A percentile compares a stretch with the other conserved stretches of the same genome.
Conservation (phyloP, 2,113 vertebrate genomes). For the Mugil cephalus region DNA sequence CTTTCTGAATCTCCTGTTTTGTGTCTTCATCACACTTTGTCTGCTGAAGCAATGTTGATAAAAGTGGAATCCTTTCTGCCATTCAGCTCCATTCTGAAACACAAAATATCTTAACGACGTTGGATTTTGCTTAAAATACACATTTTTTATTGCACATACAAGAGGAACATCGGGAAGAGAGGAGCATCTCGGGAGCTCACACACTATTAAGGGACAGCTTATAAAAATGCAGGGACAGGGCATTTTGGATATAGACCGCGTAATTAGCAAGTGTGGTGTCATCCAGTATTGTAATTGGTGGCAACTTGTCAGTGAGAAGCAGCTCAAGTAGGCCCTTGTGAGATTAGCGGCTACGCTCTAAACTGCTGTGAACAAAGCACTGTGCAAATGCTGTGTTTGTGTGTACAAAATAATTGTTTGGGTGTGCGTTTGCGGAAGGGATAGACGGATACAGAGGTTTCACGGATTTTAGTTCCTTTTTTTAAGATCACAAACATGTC, state of each 20-base stretch:
- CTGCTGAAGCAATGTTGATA: background rate
- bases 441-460: background rate
- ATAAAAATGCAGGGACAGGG: conserved; percentile 58
- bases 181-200: conserved; percentile 50
- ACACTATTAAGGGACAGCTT: conserved; percentile 43
- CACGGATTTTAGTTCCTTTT: background rate
- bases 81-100: conserved; percentile 11
- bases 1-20: background rate
- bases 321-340: conserved; percentile 39
- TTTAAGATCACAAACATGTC: background rate
- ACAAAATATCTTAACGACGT: conserved; percentile 39
- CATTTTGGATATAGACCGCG: conserved; percentile 36
- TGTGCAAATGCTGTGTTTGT: conserved; percentile 20
- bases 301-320: conserved; percentile 49
- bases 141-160: conserved; percentile 80
- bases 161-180: conserved; percentile 56
- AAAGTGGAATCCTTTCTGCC: background rate
- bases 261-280: conserved; percentile 48
- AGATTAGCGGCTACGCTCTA: conserved; percentile 45
- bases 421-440: conserved; percentile 36
- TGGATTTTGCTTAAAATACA: conserved; percentile 76
- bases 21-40: background rate
- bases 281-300: conserved; percentile 52
- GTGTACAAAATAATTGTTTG: conserved; percentile 22
- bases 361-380: conserved; percentile 39